Percentiles rank a stretch among this genome's conserved stretches.
Conservation (phyloP, 2,113 vertebrate species). For the Callopanchax toddi region DNA sequence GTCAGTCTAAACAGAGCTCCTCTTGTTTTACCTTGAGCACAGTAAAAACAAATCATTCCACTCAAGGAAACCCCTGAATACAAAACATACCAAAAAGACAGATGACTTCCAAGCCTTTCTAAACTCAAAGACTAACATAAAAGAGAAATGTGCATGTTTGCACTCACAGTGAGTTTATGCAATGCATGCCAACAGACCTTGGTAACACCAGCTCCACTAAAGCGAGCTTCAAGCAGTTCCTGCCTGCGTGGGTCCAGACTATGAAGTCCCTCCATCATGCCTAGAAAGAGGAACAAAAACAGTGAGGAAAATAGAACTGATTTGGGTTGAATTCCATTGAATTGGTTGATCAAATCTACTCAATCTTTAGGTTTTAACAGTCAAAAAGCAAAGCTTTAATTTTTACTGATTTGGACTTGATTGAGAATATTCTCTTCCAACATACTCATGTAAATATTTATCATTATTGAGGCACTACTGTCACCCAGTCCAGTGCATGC, state of each 20-base stretch:
- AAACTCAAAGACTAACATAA: not conserved
- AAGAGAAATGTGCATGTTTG: too few relatives aligned
- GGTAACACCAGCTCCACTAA: constrained; percentile 90
- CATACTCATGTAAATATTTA: too few relatives aligned
- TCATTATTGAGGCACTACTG: too few relatives aligned
- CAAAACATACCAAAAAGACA: constrained; percentile 15
- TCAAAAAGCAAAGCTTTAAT: too few relatives aligned
- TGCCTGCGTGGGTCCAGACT: constrained; percentile 92
- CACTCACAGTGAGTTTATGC: not conserved
- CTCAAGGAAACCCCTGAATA: constrained; percentile 28
- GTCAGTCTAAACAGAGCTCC: constrained; percentile 52
- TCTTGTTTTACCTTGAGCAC: constrained; percentile 55
- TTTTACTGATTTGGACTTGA: too few relatives aligned
- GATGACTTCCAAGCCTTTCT: constrained; percentile 13
- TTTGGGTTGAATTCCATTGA: not conserved
- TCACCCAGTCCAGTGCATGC: too few relatives aligned
- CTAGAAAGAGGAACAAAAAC: constrained; percentile 67
- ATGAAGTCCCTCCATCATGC: constrained; percentile 97
- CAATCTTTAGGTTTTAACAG: too few relatives aligned
- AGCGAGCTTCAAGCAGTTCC: constrained; percentile 93
- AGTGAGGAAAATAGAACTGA: not conserved
- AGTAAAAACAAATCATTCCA: constrained; percentile 31
- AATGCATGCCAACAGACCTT: constrained; percentile 79
- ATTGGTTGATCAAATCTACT: too few relatives aligned
- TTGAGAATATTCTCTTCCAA: too few relatives aligned